These are phyloP conservation scores for Betta splendens DNA, from an alignment of 2,797 vertebrate genomes.

Conservation along the genomic window DNA sequence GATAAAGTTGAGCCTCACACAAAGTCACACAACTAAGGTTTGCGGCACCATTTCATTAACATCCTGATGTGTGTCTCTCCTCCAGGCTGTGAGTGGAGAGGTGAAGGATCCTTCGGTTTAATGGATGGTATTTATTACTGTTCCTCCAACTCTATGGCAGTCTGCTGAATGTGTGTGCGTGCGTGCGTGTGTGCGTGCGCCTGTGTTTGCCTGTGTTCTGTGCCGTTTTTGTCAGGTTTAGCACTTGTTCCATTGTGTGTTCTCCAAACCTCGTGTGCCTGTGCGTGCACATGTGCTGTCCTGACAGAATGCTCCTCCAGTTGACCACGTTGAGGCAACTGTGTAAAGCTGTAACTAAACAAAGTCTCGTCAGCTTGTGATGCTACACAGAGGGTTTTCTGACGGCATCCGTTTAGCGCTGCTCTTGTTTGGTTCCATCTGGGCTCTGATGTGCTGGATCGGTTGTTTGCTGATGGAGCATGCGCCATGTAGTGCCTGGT, in stretches of 20 bases:
- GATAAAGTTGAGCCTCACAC: conserved; percentile 22
- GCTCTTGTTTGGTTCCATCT: conserved; percentile 10
- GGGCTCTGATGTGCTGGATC: background rate
- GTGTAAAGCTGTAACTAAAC: conserved; percentile 22
- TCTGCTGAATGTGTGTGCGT: conserved; percentile 60
- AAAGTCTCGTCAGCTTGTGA: conserved; percentile 26
- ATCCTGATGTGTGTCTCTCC: conserved; percentile 75
- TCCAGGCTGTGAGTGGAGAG: conserved; percentile 75
- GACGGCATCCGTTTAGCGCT: conserved; percentile 22
- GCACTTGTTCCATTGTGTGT: conserved; percentile 32
- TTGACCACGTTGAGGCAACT: conserved; percentile 5
- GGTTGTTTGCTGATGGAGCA: conserved; percentile 11
- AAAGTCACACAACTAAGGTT: conserved; percentile 20
- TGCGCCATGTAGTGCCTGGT: background rate
- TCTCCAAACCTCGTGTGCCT: conserved; percentile 13
- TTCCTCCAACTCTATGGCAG: conserved; percentile 62
- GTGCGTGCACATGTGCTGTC: conserved; percentile 21
- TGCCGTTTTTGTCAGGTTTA: conserved; percentile 35
- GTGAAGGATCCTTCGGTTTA: conserved; percentile 73
- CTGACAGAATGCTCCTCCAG: conserved; percentile 14
- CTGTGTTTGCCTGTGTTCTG: conserved; percentile 44
- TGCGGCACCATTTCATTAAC: conserved; percentile 51
- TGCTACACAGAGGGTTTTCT: conserved; percentile 18
- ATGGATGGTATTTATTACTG: conserved; percentile 80
- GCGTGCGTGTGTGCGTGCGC: conserved; percentile 49